Evolutionary conservation across 2,113 vertebrate genomes (phyloP).

Genomic region (Barbus barbus): DNA sequence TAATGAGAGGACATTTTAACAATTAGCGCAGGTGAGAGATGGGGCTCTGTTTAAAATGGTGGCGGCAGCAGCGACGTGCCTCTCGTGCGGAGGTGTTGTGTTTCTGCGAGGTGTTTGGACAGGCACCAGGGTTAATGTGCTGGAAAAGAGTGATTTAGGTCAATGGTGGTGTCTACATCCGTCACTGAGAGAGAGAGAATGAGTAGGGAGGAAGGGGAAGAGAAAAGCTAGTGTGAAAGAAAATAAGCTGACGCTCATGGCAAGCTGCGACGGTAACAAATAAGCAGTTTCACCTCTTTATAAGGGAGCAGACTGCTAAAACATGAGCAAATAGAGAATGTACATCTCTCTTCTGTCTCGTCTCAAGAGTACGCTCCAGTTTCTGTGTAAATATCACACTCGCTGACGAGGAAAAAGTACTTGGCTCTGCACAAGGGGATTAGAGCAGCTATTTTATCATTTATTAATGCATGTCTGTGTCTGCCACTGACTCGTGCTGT

Average conservation of each 20-base stretch:
- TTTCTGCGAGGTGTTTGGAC: slow-evolving; percentile 44
- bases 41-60: slow-evolving; percentile 43
- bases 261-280: slow-evolving; percentile 68
- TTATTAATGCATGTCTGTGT: slow-evolving; percentile 62
- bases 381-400: slow-evolving; percentile 73
- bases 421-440: slow-evolving; percentile 62
- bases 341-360: slow-evolving; percentile 21
- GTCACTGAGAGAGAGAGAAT: slow-evolving; percentile 66
- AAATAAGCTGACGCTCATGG: slow-evolving; percentile 19
- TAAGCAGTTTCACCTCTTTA: slow-evolving; percentile 72
- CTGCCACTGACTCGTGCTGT: slow-evolving; percentile 49
- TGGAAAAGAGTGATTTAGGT: slow-evolving; percentile 77
- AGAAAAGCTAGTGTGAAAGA: slow-evolving; percentile 1
- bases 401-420: slow-evolving; percentile 65
- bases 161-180: slow-evolving; percentile 71
- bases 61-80: slow-evolving; percentile 36
- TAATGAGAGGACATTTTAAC: slow-evolving; percentile 49
- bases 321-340: slow-evolving; percentile 64
- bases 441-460: slow-evolving; percentile 72
- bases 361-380: slow-evolving; percentile 56
- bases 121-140: slow-evolving; percentile 71
- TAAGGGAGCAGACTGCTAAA: slow-evolving; percentile 66
- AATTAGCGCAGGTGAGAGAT: slow-evolving; percentile 44
- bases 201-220: slow-evolving; percentile 37
- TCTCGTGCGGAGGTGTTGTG: slow-evolving; percentile 61